Conservation (phyloP, 1,140 invertebrate species). For the Bactericera cockerelli region DNA sequence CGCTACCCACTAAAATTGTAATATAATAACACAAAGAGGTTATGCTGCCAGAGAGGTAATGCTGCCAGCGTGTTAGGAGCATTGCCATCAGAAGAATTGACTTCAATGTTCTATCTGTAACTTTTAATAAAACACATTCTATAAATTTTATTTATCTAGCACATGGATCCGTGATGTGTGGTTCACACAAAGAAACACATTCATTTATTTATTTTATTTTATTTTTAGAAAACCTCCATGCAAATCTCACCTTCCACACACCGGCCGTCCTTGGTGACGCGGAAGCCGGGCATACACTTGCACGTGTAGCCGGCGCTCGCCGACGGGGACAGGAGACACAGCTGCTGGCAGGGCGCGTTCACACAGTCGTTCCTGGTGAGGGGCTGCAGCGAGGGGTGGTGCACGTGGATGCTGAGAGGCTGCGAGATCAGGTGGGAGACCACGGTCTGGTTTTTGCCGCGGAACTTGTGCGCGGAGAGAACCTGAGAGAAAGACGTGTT, state of each 20-base stretch:
- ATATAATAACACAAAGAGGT: no score
- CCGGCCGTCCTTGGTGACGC: constrained; percentile 44
- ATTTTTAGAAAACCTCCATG: no score
- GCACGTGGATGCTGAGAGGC: constrained; percentile 84
- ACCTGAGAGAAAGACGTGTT: constrained; percentile 20
- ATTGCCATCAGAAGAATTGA: no score
- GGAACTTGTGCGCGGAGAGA: constrained; percentile 78
- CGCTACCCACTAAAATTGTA: no score
- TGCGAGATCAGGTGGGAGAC: constrained; percentile 88
- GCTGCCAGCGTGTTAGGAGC: no score
- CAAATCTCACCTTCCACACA: constrained; percentile 52
- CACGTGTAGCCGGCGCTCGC: constrained; percentile 61
- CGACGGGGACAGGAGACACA: constrained; percentile 75
- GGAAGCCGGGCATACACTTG: constrained; percentile 79
- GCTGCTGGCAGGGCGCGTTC: constrained; percentile 64
- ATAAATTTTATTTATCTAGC: no score
- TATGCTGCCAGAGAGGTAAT: no score
- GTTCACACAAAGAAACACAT: no score
- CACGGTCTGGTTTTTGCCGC: constrained; percentile 77
- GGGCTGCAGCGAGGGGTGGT: constrained; percentile 86
- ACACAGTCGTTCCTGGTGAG: constrained; percentile 66
- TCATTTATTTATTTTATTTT: no score
- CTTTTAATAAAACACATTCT: no score
- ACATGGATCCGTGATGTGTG: no score
- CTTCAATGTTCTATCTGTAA: no score